Evolutionary conservation across 2,888 invertebrate species (phyloP).

Genomic region (Drosophila paranaensis): DNA sequence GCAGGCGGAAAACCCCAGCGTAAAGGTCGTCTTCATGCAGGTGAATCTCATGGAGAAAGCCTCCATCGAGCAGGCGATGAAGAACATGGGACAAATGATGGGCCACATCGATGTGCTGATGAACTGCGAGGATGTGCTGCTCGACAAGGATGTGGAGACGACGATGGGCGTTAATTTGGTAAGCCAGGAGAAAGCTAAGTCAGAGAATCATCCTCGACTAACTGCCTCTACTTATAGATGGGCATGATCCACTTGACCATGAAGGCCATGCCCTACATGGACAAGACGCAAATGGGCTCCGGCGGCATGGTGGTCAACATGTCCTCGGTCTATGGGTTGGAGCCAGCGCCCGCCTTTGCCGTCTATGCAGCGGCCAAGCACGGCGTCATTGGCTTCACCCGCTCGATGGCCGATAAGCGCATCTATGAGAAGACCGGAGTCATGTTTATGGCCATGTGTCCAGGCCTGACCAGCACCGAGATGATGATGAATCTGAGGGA

Average conservation of each 20-base stretch:
- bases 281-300: slow-evolving; percentile 79
- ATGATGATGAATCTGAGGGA: slow-evolving; percentile 81
- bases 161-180: slow-evolving; percentile 83
- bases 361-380: slow-evolving; percentile 83
- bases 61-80: slow-evolving; percentile 76
- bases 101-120: slow-evolving; percentile 82
- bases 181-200: slow-evolving; percentile 16
- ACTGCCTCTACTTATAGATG: slow-evolving; percentile 49
- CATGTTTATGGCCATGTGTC: slow-evolving; percentile 80
- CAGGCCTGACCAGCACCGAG: slow-evolving; percentile 81
- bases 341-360: slow-evolving; percentile 81
- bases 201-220: background rate
- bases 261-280: slow-evolving; percentile 80
- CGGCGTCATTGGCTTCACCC: slow-evolving; percentile 83
- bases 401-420: slow-evolving; percentile 77
- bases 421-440: slow-evolving; percentile 80
- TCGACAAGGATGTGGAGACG: slow-evolving; percentile 82
- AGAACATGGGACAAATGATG: slow-evolving; percentile 67
- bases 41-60: slow-evolving; percentile 75
- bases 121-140: slow-evolving; percentile 79
- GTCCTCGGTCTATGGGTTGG: slow-evolving; percentile 82
- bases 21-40: slow-evolving; percentile 76
- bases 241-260: slow-evolving; percentile 81
- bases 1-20: slow-evolving; percentile 69
- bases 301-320: slow-evolving; percentile 83